These are phyloP conservation scores for Diorhabda elongata DNA, from an alignment of 1,140 invertebrate species.

Conservation along the genomic window DNA sequence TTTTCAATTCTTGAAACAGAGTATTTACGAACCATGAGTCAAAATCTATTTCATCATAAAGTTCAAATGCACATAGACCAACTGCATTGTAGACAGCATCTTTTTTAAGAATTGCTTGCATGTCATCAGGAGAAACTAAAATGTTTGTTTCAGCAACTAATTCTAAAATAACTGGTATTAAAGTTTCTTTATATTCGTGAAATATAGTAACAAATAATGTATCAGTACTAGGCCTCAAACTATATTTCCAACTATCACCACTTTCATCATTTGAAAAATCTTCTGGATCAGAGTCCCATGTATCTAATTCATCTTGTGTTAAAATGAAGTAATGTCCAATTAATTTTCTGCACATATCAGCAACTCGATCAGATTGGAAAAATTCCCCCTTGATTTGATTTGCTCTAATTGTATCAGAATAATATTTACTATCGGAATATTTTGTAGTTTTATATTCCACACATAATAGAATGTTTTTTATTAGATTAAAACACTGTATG, in stretches of 20 bases:
- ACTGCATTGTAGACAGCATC: slow-evolving; percentile 95
- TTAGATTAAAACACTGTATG: slow-evolving; percentile 84
- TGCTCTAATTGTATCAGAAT: slow-evolving; percentile 53
- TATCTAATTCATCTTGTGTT: slow-evolving; percentile 74
- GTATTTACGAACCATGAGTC: slow-evolving; percentile 88
- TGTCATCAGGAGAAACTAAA: slow-evolving; percentile 63
- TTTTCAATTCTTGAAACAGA: slow-evolving; percentile 75
- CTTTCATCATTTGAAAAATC: slow-evolving; percentile 82
- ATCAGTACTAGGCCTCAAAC: slow-evolving; percentile 81
- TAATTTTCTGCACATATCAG: slow-evolving; percentile 77
- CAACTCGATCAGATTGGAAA: slow-evolving; percentile 65
- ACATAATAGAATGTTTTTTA: slow-evolving; percentile 78
- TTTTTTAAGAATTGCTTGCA: slow-evolving; percentile 76
- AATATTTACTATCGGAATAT: slow-evolving; percentile 52
- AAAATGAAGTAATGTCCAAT: slow-evolving; percentile 86
- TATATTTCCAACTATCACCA: slow-evolving; percentile 90
- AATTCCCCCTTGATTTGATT: slow-evolving; percentile 66
- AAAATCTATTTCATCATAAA: slow-evolving; percentile 91
- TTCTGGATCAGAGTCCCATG: slow-evolving; percentile 90
- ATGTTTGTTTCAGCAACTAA: slow-evolving; percentile 63
- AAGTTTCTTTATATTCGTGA: slow-evolving; percentile 67
- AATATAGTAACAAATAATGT: slow-evolving; percentile 79
- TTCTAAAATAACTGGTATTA: slow-evolving; percentile 71
- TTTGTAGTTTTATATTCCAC: slow-evolving; percentile 67
- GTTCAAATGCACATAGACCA: slow-evolving; percentile 82